Percentiles rank a stretch among this genome's conserved stretches.
Conservation (phyloP, 2,797 vertebrate species). For the Jordanella pulchra region DNA sequence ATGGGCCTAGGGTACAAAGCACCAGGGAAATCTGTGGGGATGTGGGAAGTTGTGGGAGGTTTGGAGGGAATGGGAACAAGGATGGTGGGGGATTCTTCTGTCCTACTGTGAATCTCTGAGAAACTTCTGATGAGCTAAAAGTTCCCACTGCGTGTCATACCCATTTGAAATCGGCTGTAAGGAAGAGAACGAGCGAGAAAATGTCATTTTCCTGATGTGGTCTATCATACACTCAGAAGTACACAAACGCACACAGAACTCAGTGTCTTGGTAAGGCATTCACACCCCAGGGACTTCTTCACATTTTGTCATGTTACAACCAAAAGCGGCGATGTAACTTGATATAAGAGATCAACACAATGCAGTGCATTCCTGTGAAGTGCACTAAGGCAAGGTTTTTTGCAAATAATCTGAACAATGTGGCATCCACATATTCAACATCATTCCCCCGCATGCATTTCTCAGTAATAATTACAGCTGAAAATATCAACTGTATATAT, state of each 20-base stretch:
- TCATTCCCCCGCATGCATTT: neutral
- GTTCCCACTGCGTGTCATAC: constrained; percentile 46
- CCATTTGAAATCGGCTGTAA: constrained; percentile 46
- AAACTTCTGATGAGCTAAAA: constrained; percentile 55
- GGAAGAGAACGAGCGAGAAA: constrained; percentile 24
- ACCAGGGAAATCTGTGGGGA: constrained; percentile 45
- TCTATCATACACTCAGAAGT: constrained; percentile 6
- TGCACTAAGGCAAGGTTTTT: neutral
- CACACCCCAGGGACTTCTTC: too few relatives aligned
- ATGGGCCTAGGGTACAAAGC: constrained; percentile 48
- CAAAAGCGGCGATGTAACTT: neutral
- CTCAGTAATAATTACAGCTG: neutral
- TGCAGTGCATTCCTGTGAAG: too few relatives aligned
- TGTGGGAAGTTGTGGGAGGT: constrained; percentile 32
- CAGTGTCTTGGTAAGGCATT: too few relatives aligned
- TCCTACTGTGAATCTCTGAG: constrained; percentile 46
- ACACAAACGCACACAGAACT: neutral
- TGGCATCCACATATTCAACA: neutral
- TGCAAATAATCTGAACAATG: neutral
- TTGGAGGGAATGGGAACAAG: neutral
- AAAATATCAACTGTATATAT: neutral
- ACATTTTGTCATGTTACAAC: too few relatives aligned
- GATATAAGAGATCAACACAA: neutral
- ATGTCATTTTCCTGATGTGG: constrained; percentile 17
- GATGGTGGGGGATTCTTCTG: constrained; percentile 23